Conservation (phyloP, 23 tunicate species). For the Oikopleura vanhoeffeni region DNA sequence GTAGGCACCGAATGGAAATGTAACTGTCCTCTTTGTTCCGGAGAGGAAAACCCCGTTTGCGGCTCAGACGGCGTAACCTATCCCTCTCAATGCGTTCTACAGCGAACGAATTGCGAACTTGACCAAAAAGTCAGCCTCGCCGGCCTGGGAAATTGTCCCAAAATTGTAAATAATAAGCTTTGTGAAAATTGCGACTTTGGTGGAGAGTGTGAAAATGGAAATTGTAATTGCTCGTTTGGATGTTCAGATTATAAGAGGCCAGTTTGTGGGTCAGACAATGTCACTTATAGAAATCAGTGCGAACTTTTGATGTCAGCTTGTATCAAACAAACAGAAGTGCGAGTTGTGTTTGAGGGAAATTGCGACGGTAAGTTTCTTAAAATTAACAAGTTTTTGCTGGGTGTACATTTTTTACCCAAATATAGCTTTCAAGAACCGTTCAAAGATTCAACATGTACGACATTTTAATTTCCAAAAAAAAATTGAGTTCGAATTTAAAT, state of each 20-base stretch:
- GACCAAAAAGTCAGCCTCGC: background rate
- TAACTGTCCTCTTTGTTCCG: background rate
- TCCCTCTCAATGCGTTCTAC: background rate
- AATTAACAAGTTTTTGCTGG: no score
- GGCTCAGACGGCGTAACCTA: background rate
- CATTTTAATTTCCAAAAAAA: no score
- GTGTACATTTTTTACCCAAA: no score
- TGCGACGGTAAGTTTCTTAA: background rate
- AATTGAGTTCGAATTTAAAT: no score
- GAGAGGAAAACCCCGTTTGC: background rate
- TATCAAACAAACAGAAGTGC: background rate
- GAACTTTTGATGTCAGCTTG: background rate
- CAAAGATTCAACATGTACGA: no score
- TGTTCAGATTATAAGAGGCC: background rate
- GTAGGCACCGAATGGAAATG: slow-evolving; percentile 11
- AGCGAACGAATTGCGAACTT: slow-evolving; percentile 11
- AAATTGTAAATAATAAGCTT: background rate
- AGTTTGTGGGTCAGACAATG: background rate
- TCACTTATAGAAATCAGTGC: background rate
- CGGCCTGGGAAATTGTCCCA: background rate
- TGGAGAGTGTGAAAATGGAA: background rate
- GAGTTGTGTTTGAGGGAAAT: background rate
- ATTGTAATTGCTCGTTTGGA: background rate
- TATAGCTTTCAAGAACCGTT: no score
- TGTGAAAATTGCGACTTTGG: background rate